Conservation (phyloP, 2,113 vertebrate genomes). For the Osmerus mordax region DNA sequence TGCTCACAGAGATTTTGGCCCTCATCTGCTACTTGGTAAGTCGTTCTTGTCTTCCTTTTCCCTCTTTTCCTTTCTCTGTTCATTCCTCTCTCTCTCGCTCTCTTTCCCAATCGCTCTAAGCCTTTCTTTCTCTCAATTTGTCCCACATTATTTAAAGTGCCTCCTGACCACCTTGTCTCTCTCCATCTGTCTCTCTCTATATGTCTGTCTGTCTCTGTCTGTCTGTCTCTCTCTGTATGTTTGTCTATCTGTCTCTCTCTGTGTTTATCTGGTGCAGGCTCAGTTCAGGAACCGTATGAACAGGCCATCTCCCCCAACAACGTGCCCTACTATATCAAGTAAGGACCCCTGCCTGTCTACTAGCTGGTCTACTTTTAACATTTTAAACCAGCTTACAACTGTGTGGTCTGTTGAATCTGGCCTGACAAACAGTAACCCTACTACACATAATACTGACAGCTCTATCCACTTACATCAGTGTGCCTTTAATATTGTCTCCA, state of each 20-base stretch:
- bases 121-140: background rate
- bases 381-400: no score
- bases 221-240: background rate
- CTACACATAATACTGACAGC: no score
- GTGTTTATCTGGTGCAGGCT: conserved; percentile 59
- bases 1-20: conserved; percentile 88
- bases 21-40: conserved; percentile 81
- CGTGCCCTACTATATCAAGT: conserved; percentile 92
- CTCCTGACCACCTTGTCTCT: no score
- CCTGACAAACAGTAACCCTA: no score
- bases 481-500: no score
- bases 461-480: no score
- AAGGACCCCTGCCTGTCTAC: conserved; percentile 57
- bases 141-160: no score
- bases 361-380: no score
- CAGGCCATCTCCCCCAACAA: conserved; percentile 85
- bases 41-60: conserved; percentile 18
- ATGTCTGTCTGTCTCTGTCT: background rate
- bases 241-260: background rate
- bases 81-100: background rate
- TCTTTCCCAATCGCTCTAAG: background rate
- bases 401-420: no score
- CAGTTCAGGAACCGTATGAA: conserved; percentile 85
- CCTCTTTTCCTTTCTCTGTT: background rate
- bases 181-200: no score